These are phyloP conservation scores for Lasioglossum albipes DNA, from an alignment of 1,140 invertebrate species.

Conservation along the genomic window DNA sequence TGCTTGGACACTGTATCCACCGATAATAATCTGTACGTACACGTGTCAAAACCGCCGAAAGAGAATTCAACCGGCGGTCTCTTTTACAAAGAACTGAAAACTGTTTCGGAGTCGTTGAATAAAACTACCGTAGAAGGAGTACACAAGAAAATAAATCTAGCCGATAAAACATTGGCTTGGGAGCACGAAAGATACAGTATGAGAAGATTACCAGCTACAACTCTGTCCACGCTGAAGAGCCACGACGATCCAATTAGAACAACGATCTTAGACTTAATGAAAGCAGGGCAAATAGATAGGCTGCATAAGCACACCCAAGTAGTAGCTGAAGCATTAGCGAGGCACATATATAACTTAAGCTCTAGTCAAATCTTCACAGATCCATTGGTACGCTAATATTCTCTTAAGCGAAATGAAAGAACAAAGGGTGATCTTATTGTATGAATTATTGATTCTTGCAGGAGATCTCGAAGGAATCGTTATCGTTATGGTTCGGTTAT, in stretches of 20 bases:
- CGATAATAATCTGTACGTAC: constrained; percentile 86
- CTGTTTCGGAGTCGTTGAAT: constrained; percentile 79
- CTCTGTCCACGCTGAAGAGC: constrained; percentile 89
- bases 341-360: constrained; percentile 91
- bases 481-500: constrained; percentile 88
- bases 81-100: constrained; percentile 87
- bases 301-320: constrained; percentile 87
- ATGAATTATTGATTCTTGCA: constrained; percentile 74
- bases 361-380: constrained; percentile 85
- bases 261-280: constrained; percentile 84
- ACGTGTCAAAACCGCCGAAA: constrained; percentile 97
- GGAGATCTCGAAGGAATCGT: constrained; percentile 86
- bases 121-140: constrained; percentile 86
- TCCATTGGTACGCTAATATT: constrained; percentile 82
- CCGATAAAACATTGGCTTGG: constrained; percentile 95
- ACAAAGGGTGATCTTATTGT: background rate
- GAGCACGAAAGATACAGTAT: constrained; percentile 98
- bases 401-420: background rate
- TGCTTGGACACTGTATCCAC: constrained; percentile 92
- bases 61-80: constrained; percentile 87
- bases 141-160: constrained; percentile 99
- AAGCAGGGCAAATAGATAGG: constrained; percentile 82
- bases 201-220: constrained; percentile 93
- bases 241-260: constrained; percentile 82
- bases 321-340: constrained; percentile 91